phyloP scores from a whole-genome alignment of 2,888 invertebrate genomes.

The Dicyrtomina minuta region DNA sequence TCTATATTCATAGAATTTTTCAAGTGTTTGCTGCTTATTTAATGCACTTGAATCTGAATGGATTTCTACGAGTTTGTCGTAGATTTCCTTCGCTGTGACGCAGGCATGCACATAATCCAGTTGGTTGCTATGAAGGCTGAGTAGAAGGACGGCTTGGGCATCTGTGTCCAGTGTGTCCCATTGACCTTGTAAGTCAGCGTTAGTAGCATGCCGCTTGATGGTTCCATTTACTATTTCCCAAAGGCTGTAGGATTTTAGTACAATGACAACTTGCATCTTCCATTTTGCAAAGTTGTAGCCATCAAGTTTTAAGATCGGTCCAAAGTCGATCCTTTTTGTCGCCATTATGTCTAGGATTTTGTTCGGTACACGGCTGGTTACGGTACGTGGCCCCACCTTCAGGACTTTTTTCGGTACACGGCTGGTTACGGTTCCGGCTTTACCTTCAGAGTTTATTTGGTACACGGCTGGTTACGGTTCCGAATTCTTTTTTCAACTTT shows the following conservation, averaged over 20 bases:
- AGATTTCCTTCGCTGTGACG: background rate
- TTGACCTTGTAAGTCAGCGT: background rate
- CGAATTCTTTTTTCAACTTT: too few species aligned
- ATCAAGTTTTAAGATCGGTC: constrained; percentile 3
- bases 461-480: too few species aligned
- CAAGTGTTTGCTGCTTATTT: constrained; percentile 2
- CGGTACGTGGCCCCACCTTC: too few species aligned
- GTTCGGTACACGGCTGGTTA: too few species aligned
- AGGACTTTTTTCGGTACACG: too few species aligned
- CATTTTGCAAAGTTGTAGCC: background rate
- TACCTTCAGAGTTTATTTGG: too few species aligned
- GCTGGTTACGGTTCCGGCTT: too few species aligned
- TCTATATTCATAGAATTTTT: background rate
- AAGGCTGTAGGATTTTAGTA: background rate
- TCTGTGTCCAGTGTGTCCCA: background rate
- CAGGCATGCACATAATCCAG: background rate
- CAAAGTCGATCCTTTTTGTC: too few species aligned
- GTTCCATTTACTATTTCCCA: background rate
- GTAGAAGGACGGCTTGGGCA: background rate
- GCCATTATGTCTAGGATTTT: too few species aligned
- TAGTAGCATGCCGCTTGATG: background rate
- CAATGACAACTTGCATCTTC: background rate
- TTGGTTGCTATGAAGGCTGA: background rate
- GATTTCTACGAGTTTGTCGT: background rate
- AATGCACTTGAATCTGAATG: background rate